Base-by-base conservation (phyloP, 1,140 invertebrate species). In the Psilanteris sp. region DNA sequence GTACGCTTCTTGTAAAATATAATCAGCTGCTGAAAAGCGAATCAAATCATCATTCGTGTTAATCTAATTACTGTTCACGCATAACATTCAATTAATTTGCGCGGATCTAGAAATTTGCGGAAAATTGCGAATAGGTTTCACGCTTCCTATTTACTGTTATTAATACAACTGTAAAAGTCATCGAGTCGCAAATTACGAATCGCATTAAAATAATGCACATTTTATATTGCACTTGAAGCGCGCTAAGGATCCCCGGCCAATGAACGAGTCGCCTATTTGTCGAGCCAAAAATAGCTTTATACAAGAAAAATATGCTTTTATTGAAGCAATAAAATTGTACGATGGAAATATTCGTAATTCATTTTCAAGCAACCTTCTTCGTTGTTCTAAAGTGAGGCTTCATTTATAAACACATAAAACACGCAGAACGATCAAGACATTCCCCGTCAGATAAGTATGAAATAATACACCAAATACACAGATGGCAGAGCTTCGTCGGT, bases 401-500 rank as follows among this genome's bases (percentile, higher is more conserved):
- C 44, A 36, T 64, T 64, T 73, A 48, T 43, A 72, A 55, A 48
- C 50, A 52, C 48, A 72, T 72, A 64, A 72, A 73, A 50, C 55
- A 52, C 16, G 52, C 41, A 9, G 10, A 34, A 57, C 64, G 41
- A 72, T 72, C 48, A 57, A 73, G 59, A 57, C 70, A 52, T 73
- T 73, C 26, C 52, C 34, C 48, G 70, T 73, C 70, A 43, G 70
- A 73, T 73, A 59, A 73, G 41, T 57, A 57, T 64, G 50, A 73
- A 73, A 73, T 57, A 64, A 57, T 73, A 73, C 41, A 52, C 24
- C 59, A 73, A 73, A 52, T 52, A 57, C 24, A 52, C 50, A 55
- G 70, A 73, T 54, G 68, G 50, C 41, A 64, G 34, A 27, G 48
- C 36, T 55, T 54, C 31, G 36, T 48, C 26, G 15, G 50, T 32